Evolutionary conservation across 2,113 vertebrate species (phyloP).

Genomic region (Apodemus speciosus): DNA sequence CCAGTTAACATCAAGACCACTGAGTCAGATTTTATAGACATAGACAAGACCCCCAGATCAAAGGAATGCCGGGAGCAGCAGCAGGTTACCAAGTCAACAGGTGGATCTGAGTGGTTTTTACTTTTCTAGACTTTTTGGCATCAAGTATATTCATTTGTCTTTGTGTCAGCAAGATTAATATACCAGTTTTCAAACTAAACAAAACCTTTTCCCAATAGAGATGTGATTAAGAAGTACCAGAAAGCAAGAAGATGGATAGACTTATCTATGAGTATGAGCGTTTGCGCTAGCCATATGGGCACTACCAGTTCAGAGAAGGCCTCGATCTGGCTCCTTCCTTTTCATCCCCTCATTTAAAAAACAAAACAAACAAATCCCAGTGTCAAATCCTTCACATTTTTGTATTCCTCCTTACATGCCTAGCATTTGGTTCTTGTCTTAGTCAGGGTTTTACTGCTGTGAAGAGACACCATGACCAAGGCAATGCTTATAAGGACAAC

Average conservation of each 20-base stretch:
- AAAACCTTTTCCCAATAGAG: not conserved
- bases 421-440: not conserved
- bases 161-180: slow-evolving; percentile 38
- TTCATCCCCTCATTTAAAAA: not conserved
- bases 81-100: no score
- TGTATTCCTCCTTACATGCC: not conserved
- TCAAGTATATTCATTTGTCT: not conserved
- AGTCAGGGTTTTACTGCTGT: no score
- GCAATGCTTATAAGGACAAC: no score
- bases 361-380: not conserved
- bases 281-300: not conserved
- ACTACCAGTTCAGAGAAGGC: not conserved
- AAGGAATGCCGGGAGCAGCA: not conserved
- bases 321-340: not conserved
- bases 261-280: not conserved
- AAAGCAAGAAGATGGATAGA: not conserved
- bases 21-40: not conserved
- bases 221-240: not conserved
- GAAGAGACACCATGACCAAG: no score
- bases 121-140: slow-evolving; percentile 27
- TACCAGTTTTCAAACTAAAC: slow-evolving; percentile 7
- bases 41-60: not conserved
- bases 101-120: not conserved
- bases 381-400: not conserved
- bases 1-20: not conserved